A percentile compares a stretch with the other conserved stretches of the same genome.
phyloP scores from a whole-genome alignment of 2,888 invertebrate genomes.

The Dryobotodes eremita region DNA sequence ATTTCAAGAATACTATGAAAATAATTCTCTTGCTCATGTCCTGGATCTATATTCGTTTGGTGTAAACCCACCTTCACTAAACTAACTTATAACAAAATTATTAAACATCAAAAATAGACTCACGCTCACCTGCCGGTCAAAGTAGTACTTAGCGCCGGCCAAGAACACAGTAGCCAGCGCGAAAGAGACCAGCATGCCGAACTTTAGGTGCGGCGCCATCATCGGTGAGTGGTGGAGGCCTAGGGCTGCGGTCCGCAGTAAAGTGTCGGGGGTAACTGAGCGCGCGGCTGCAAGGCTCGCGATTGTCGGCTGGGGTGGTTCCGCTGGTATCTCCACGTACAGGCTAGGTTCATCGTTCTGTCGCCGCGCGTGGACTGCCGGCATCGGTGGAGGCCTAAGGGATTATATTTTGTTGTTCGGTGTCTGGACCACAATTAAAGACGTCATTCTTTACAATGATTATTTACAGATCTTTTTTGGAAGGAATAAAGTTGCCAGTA shows the following conservation, averaged over 20 bases:
- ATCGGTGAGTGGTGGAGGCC: conserved; percentile 87
- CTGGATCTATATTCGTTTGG: neutral
- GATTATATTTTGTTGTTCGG: neutral
- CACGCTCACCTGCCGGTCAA: conserved; percentile 91
- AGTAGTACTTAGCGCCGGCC: conserved; percentile 93
- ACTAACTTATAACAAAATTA: conserved; percentile 11
- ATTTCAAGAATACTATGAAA: neutral
- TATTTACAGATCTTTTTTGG: neutral
- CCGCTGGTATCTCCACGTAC: conserved; percentile 86
- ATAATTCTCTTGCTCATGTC: neutral
- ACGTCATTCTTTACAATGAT: neutral
- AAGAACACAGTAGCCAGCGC: conserved; percentile 93
- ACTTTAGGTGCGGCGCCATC: conserved; percentile 92
- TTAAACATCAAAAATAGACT: conserved; percentile 46
- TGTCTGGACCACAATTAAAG: conserved; percentile 4
- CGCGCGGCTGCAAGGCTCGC: conserved; percentile 87
- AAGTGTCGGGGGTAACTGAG: conserved; percentile 87
- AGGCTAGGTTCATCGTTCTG: conserved; percentile 84
- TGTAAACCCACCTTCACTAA: neutral
- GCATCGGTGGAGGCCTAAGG: conserved; percentile 79
- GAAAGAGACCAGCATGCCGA: conserved; percentile 93
- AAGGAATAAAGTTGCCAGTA: neutral
- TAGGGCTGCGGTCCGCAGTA: conserved; percentile 86
- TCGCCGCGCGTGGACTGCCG: conserved; percentile 81
- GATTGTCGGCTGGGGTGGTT: conserved; percentile 85